Base-by-base conservation (phyloP, 1,140 invertebrate species). In the Pachyrhynchus sulphureomaculatus region DNA sequence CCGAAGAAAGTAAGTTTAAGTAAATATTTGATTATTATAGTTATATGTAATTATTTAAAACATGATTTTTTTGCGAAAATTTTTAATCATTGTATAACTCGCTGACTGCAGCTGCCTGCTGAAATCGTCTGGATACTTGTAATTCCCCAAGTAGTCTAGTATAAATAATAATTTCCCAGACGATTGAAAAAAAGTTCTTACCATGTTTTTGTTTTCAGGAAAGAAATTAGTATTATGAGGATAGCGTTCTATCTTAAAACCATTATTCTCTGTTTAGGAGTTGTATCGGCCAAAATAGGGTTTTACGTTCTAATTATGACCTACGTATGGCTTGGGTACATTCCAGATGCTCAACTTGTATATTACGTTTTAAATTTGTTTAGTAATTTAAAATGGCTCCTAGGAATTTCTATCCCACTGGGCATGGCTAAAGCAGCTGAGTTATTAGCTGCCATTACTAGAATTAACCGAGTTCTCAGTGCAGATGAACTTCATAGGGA, bases 311-410 rank as follows among this genome's bases (percentile, higher is more conserved):
- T 87, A 1, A 84, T 95, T 17, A 75, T 93, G 9, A 81, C 86
- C 0, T 92, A 88, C 67, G 82, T 93, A 5, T 80, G 88, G 0
- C 76, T 85, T 12, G 83, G 83, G 0, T 80, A 83, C 60, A 76
- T 84, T 29, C 77, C 92, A 2, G 89, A 84, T 0, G 88, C 92
- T 0, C 83, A 91, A 49, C 88, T 85, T 72, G 85, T 89, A 0
- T 90, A 89, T 71, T 86, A 89, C 1, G 78, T 91, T 2, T 86
- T 88, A 1, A 85, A 86, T 0, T 88, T 88, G 66, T 90, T 89
- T 56, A 88, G 87, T 60, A 84, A 88, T 67, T 71, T 91, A 4
- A 83, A 87, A 32, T 82, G 84, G 56, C 86, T 86, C 0, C 83
- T 91, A 76, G 88, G 88, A 0, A 84, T 88, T 18, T 87, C 86